Base-by-base conservation (phyloP, 1,140 invertebrate genomes). In the Oscheius sp. region DNA sequence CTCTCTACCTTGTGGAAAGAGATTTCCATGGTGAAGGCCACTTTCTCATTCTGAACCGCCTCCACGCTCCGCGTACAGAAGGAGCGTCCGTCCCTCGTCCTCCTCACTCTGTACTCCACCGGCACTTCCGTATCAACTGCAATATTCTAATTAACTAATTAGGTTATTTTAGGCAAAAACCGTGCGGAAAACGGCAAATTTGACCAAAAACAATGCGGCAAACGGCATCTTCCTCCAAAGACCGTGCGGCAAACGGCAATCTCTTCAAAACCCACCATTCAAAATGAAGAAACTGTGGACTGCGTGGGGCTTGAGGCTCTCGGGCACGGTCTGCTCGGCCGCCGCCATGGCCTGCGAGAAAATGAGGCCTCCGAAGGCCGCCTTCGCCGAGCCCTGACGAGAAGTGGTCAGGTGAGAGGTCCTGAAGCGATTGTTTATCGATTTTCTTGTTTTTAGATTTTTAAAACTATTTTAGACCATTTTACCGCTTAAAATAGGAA, bases 341-440 rank as follows among this genome's bases (percentile, higher is more conserved):
- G 74, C 74, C 1, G 74, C 74, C 67, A 76, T 3, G 3, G 74
- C 74, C 49, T 76, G 69, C n/a, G 65, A 67, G 71, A 76, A 75
- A 2, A 76, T 65, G 2, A 76, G 71, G 45, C 74, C 74, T 29
- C 74, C 74, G 42, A 75, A 76, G 18, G 70, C 74, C 13, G 74
- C 68, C 26, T 31, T 49, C 10, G 32, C 23, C 29, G 52, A 55
- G 20, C 45, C 55, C 29, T 74, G 72, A 18, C 72, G 63, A 2
- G 52, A 45, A 20, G 52, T 65, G 28, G 72, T 31, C 18, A 74
- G 28, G 7, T 35, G 62, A 4, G 71, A 31, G 13, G 71, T 38
- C 34, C 71, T 73, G 55, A 49, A 73, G 42, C 28, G 13, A 31
- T 67, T 58, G n/a, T 46, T 67, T 67, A 15, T 18, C 18, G 15